Conservation (phyloP, 1,140 invertebrate genomes). For the Drosophila saltans region DNA sequence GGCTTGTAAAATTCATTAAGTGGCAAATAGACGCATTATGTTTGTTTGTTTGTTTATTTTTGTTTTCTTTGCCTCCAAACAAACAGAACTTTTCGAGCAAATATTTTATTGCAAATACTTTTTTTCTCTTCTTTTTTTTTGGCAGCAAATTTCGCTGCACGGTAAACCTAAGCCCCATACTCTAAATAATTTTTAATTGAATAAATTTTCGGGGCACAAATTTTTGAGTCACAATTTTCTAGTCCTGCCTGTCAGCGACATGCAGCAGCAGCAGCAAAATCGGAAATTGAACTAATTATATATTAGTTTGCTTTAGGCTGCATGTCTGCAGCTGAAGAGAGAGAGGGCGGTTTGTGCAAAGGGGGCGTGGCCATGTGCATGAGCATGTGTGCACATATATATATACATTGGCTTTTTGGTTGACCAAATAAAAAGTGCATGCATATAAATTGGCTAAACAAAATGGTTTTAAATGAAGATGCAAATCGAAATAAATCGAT, state of each 20-base stretch:
- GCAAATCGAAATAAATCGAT: constrained; percentile 11
- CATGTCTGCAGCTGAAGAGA: not conserved
- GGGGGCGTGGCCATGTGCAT: constrained; percentile 3
- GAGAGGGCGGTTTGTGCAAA: not conserved
- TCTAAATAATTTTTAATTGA: constrained; percentile 66
- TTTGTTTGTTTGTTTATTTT: constrained; percentile 32
- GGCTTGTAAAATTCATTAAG: constrained; percentile 68
- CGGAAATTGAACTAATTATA: constrained; percentile 72
- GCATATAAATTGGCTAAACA: constrained; percentile 9
- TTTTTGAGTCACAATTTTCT: constrained; percentile 33
- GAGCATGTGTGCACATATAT: constrained; percentile 46
- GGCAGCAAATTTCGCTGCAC: constrained; percentile 31
- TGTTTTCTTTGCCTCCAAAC: constrained; percentile 21
- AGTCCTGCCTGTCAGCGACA: constrained; percentile 23
- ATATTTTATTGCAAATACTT: constrained; percentile 43
- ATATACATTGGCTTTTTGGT: constrained; percentile 4
- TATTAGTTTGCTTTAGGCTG: constrained; percentile 48
- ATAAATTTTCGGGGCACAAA: constrained; percentile 52
- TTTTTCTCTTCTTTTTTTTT: constrained; percentile 1
- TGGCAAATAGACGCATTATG: constrained; percentile 79
- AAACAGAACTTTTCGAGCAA: constrained; percentile 34
- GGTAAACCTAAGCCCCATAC: constrained; percentile 40
- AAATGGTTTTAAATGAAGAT: constrained; percentile 11
- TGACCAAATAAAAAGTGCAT: constrained; percentile 9
- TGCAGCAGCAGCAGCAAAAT: constrained; percentile 28